Base-by-base conservation (phyloP, 2,113 vertebrate species). In the Phyllostomus discolor region DNA sequence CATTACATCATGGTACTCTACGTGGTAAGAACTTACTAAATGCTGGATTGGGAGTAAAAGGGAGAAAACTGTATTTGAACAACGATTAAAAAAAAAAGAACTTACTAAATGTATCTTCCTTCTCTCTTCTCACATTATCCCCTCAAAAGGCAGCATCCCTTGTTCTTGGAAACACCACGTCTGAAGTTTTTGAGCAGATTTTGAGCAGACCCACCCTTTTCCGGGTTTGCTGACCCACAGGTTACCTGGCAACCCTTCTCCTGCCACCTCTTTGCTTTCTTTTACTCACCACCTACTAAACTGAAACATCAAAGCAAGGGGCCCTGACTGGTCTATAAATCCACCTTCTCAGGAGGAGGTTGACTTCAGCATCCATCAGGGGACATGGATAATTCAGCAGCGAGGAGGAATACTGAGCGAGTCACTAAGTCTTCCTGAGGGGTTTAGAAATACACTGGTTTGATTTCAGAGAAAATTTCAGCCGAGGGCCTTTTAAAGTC, bases 321-420 rank as follows among this genome's bases (percentile, higher is more conserved):
- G 22, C 52, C 59, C 35, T 38, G 59, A 19, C 16, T 87, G 69
- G 33, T 48, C 67, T 73, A 57, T 22, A 90, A 95, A 80, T 33
- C 89, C 12, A 48, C 48, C 67, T 87, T 22, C 31, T 79, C 10
- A 17, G 26, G 33, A 73, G 57, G 57, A 75, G 20, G 64, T 50
- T 1, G 7, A 48, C 70, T 70, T 86, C 52, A 80, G 54, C 83
- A 67, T 62, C 81, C 76, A 86, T 92, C 48, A 88, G 50, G 64
- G 46, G 14, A 64, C 35, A n/a, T 75, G 59, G 80, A 81, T 95
- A 84, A 96, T 93, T 93, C n/a, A 96, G 46, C 78, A 91, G 35
- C 31, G 57, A 88, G 80, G 54, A 96, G 69, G 82, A 96, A 90
- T 41, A 59, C 7, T 33, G 48, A 95, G 57, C 62, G 87, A 54